Base-by-base conservation (phyloP, 2,113 vertebrate species). In the Rhadina sibilatrix region DNA sequence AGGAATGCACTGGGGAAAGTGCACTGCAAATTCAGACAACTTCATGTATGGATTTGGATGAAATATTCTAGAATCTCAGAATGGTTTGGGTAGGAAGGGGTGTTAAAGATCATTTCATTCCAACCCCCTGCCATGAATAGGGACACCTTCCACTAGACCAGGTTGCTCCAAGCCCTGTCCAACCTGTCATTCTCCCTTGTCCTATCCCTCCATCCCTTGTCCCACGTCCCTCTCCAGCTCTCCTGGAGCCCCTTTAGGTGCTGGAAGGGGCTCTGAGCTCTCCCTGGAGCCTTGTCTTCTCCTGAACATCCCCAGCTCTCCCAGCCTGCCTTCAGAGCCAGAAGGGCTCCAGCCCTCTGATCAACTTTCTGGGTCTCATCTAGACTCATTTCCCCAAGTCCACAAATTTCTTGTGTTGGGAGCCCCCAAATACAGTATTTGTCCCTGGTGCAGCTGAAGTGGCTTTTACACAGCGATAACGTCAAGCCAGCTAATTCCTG, bases 251-350 rank as follows among this genome's bases (percentile, higher is more conserved):
- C 15, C 33, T 81, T 44, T 1, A n/a, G 33, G 37, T 23, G 0
- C 77, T 74, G 37, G 0, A 2, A 52, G 37, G 31, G 3, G 8
- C 37, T 65, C 18, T 57, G 17, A 72, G 68, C 0, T 44, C 15
- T 88, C 50, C 19, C 9, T 44, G 37, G 59, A 65, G 3, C 37
- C 59, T 59, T 72, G 30, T 33, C 18, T 6, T 60, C 30, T 42
- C 13, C 66, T 13, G 44, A 59, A 0, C 50, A 12, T 2, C 8
- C 18, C 15, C 33, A 46, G 33, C 37, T 59, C 2, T 37, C 15
- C 37, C 68, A 72, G 27, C 52, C 52, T 46, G 37, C 12, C 37
- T 81, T 4, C 59, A 50, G 22, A 33, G 27, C 52, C 52, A 74
- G 37, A 59, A 21, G 27, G 3, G 15, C 37, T 89, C 23, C 37